phyloP scores from a whole-genome alignment of 2,113 vertebrate species.

The Rhinopithecus roxellana region DNA sequence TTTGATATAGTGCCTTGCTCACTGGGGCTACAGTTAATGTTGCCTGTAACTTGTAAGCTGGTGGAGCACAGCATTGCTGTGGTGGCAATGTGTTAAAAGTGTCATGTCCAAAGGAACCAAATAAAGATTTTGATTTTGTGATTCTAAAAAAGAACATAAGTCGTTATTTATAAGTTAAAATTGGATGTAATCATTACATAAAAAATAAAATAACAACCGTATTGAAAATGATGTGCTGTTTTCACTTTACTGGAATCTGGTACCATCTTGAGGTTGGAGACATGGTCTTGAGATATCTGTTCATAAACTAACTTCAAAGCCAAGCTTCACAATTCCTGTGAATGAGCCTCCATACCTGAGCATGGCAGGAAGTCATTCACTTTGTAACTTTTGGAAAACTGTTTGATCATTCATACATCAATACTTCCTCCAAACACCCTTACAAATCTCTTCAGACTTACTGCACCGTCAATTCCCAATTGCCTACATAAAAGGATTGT shows the following conservation, averaged over 20 bases:
- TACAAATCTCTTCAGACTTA: neutral
- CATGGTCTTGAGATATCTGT: fast-evolving
- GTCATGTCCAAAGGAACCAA: neutral
- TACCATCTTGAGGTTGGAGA: neutral
- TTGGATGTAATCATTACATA: neutral
- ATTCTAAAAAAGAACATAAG: neutral
- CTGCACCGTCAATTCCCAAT: neutral
- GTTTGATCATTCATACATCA: neutral
- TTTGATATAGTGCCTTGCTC: neutral
- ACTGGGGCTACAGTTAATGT: neutral
- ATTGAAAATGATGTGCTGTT: neutral
- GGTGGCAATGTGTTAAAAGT: neutral
- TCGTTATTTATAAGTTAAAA: neutral
- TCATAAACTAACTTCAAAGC: fast-evolving
- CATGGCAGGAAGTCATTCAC: neutral
- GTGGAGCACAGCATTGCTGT: fast-evolving
- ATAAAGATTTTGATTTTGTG: neutral
- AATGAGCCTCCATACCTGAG: fast-evolving
- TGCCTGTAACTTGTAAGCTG: neutral
- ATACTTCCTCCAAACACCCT: neutral
- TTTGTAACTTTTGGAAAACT: neutral
- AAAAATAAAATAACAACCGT: neutral
- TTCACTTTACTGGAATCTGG: neutral
- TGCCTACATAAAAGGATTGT: neutral
- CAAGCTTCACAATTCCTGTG: fast-evolving